Evolutionary conservation across 2,113 vertebrate species (phyloP).

Genomic region (Anas platyrhynchos): DNA sequence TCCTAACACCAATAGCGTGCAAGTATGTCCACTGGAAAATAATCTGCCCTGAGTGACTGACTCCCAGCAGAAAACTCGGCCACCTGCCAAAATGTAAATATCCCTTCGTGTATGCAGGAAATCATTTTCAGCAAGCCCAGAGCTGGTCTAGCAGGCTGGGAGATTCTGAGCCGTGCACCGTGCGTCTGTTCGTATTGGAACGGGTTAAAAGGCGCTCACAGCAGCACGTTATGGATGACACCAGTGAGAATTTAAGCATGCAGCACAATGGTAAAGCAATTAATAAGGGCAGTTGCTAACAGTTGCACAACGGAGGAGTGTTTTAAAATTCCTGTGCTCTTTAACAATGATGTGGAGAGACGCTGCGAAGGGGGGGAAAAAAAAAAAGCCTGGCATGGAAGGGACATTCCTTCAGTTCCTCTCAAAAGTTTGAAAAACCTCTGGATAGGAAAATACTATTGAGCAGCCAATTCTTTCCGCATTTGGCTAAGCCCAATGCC

Average conservation of each 20-base stretch:
- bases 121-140: background rate
- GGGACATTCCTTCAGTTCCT: constrained; percentile 75
- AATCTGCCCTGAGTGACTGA: constrained; percentile 1
- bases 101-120: constrained; percentile 18
- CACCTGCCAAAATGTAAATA: constrained; percentile 36
- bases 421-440: constrained; percentile 76
- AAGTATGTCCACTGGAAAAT: background rate
- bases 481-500: constrained; percentile 69
- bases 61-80: background rate
- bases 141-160: background rate
- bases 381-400: constrained; percentile 68
- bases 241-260: constrained; percentile 1
- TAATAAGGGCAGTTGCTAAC: constrained; percentile 54
- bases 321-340: constrained; percentile 58
- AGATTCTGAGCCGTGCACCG: background rate
- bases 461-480: constrained; percentile 77
- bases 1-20: background rate
- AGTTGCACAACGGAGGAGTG: constrained; percentile 46
- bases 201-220: background rate
- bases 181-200: background rate
- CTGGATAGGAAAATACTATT: constrained; percentile 77
- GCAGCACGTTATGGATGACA: background rate
- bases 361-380: constrained; percentile 16
- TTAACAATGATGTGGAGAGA: constrained; percentile 59
- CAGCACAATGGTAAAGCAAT: constrained; percentile 39